phyloP scores from a whole-genome alignment of 2,888 invertebrate species.

The Tuta absoluta region DNA sequence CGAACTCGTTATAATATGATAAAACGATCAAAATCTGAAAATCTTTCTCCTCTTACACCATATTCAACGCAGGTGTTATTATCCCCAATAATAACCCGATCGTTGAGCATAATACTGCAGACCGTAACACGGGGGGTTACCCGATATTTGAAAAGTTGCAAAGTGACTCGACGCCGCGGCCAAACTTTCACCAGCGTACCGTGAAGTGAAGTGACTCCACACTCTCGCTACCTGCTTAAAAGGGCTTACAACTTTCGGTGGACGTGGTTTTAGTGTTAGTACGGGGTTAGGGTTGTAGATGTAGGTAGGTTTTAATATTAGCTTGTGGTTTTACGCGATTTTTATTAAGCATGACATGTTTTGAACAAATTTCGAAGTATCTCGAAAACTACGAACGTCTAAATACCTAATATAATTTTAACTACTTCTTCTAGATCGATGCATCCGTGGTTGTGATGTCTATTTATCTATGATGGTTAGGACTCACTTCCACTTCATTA shows the following conservation, averaged over 20 bases:
- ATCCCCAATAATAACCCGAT: constrained; percentile 64
- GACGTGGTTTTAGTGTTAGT: constrained; percentile 14
- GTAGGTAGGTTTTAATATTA: not conserved
- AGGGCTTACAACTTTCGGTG: constrained; percentile 27
- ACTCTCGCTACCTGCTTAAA: constrained; percentile 4
- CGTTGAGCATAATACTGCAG: constrained; percentile 62
- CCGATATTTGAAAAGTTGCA: constrained; percentile 73
- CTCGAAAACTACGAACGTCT: too few relatives aligned
- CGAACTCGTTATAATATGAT: too few relatives aligned
- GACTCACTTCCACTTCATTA: too few relatives aligned
- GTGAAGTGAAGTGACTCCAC: constrained; percentile 45
- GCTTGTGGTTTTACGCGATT: not conserved
- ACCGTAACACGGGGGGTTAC: constrained; percentile 41
- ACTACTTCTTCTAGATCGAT: too few relatives aligned
- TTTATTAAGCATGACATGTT: not conserved
- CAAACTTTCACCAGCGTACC: not conserved
- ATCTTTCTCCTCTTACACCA: constrained; percentile 12
- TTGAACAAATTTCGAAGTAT: too few relatives aligned
- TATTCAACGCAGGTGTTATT: constrained; percentile 42
- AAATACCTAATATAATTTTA: too few relatives aligned
- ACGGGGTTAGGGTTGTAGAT: not conserved
- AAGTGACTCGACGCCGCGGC: constrained; percentile 41
- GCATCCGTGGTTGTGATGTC: too few relatives aligned
- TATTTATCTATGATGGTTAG: too few relatives aligned
- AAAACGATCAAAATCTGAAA: not conserved